Conservation (phyloP, 2,797 vertebrate genomes). For the Luscinia luscinia region DNA sequence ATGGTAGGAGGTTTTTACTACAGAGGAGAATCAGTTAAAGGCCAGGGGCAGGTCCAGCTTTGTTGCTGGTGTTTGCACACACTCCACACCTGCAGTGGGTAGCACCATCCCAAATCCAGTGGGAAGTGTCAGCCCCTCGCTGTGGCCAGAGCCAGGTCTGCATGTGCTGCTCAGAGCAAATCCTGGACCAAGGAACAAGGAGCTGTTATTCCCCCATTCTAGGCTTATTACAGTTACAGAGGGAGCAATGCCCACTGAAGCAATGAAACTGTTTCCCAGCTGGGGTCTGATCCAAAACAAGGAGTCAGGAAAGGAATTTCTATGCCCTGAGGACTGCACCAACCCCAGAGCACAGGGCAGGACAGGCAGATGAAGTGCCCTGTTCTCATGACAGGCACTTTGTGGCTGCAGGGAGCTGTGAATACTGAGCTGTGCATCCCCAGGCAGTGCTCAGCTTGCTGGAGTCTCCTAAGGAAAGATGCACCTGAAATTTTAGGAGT, state of each 20-base stretch:
- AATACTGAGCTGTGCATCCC: neutral
- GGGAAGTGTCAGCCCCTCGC: accelerated
- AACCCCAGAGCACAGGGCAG: accelerated
- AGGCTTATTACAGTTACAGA: no score
- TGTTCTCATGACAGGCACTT: accelerated
- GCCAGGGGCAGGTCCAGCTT: neutral
- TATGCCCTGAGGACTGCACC: accelerated
- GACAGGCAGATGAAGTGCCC: neutral
- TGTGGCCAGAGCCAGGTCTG: accelerated
- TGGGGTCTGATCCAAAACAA: neutral
- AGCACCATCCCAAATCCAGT: accelerated
- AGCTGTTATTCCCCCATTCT: neutral
- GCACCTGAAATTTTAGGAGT: neutral
- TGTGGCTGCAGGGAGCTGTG: neutral
- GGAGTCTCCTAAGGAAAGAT: constrained; percentile 7
- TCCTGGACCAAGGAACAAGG: accelerated
- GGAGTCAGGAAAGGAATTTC: neutral
- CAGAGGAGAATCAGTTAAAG: neutral
- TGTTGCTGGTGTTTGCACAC: neutral
- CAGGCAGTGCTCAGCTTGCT: neutral
- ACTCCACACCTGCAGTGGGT: accelerated
- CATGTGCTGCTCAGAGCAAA: no score
- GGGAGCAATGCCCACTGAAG: neutral
- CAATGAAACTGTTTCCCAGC: neutral
- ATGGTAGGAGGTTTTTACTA: constrained; percentile 25